Conservation (phyloP, 2,797 vertebrate genomes). For the Gymnothorax javanicus region DNA sequence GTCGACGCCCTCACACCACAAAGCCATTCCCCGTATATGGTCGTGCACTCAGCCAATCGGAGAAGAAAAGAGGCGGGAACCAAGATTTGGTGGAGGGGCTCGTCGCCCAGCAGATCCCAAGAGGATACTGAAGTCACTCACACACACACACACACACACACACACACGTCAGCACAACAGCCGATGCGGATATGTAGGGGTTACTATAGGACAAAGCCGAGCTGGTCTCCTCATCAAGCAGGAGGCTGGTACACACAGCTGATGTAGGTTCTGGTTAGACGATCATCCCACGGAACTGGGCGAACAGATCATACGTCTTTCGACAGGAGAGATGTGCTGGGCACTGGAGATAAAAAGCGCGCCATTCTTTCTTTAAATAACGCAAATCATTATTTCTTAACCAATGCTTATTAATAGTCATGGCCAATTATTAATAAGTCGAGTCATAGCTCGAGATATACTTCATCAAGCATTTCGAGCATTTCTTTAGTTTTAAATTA, state of each 20-base stretch:
- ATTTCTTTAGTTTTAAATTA: no score
- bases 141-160: neutral
- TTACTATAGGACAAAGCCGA: constrained; percentile 65
- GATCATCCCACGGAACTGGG: constrained; percentile 28
- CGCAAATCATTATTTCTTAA: neutral
- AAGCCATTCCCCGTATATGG: constrained; percentile 63
- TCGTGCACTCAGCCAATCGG: constrained; percentile 46
- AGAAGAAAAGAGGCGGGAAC: constrained; percentile 30
- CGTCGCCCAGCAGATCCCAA: neutral
- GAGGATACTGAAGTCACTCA: constrained; percentile 31
- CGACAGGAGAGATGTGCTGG: neutral
- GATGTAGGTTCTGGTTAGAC: constrained; percentile 43
- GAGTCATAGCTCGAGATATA: no score
- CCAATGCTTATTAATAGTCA: neutral
- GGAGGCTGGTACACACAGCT: constrained; percentile 30
- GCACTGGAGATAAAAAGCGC: neutral
- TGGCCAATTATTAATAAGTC: no score
- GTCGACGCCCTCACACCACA: constrained; percentile 76
- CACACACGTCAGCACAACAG: constrained; percentile 31
- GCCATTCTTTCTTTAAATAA: neutral
- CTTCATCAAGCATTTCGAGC: no score
- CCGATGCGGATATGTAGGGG: constrained; percentile 51
- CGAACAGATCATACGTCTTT: no score
- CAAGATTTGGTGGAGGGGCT: neutral
- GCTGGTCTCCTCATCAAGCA: constrained; percentile 23